These are phyloP conservation scores for Neria commutata DNA, from an alignment of 2,888 invertebrate genomes.

Conservation along the genomic window DNA sequence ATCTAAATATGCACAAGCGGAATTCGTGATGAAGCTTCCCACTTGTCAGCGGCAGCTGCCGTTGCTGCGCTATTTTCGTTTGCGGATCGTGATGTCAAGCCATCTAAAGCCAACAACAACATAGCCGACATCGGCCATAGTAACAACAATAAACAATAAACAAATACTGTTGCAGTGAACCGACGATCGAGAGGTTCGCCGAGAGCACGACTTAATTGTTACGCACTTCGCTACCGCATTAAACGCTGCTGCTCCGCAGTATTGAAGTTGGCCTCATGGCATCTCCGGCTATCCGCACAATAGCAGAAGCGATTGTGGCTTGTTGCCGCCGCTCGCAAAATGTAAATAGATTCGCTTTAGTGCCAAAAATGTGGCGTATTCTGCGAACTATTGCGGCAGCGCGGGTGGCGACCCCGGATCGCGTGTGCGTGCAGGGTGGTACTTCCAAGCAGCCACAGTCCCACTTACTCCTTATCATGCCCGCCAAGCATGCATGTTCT, in stretches of 20 bases:
- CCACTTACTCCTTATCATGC: too few species aligned
- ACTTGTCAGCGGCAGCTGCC: slow-evolving; percentile 38
- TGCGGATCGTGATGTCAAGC: slow-evolving; percentile 50
- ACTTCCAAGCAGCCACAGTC: too few species aligned
- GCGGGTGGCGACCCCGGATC: too few species aligned
- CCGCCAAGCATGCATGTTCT: slow-evolving; percentile 5
- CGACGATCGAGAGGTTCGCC: slow-evolving; percentile 31
- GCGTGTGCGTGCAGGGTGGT: too few species aligned
- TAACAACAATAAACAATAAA: slow-evolving; percentile 19
- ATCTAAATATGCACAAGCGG: slow-evolving; percentile 53
- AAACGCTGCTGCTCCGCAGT: neutral
- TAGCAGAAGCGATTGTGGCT: neutral
- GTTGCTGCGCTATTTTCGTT: slow-evolving; percentile 49
- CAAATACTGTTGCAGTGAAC: slow-evolving; percentile 23
- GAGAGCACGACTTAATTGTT: slow-evolving; percentile 57
- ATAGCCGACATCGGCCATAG: neutral
- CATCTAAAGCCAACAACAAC: slow-evolving; percentile 27
- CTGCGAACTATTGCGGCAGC: too few species aligned
- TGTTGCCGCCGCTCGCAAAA: neutral
- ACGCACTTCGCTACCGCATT: slow-evolving; percentile 41
- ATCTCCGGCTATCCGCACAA: neutral
- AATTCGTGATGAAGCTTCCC: slow-evolving; percentile 54
- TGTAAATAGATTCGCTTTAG: too few species aligned
- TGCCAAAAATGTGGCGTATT: too few species aligned
- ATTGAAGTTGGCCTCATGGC: neutral